These are phyloP conservation scores for Caretta caretta DNA, from an alignment of 2,113 vertebrate species.

Conservation along the genomic window DNA sequence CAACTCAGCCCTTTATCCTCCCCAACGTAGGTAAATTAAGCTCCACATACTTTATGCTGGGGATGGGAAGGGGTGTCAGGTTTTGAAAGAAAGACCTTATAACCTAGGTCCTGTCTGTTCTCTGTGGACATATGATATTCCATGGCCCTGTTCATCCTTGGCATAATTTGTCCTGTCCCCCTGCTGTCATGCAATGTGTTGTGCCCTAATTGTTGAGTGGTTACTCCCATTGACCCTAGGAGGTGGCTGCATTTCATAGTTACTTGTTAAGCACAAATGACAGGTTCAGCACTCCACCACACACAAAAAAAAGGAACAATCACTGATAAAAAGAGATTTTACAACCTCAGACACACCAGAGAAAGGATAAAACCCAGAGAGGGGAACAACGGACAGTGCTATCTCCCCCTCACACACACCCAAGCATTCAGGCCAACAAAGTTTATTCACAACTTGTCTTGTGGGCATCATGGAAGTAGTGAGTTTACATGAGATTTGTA, in stretches of 20 bases:
- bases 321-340: neutral
- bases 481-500: constrained; percentile 32
- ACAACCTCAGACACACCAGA: neutral
- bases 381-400: neutral
- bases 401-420: too few relatives aligned
- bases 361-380: neutral
- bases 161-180: neutral
- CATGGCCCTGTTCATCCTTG: neutral
- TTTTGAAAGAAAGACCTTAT: neutral
- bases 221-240: neutral
- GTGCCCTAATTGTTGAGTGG: neutral
- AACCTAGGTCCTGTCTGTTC: neutral
- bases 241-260: neutral
- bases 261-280: neutral
- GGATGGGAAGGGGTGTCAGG: neutral
- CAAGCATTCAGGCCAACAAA: neutral
- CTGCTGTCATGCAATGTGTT: neutral
- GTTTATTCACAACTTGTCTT: neutral
- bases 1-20: neutral
- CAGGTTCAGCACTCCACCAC: neutral
- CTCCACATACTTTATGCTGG: fast-evolving
- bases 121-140: neutral
- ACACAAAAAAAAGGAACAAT: neutral
- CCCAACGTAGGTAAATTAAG: neutral
- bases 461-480: neutral